Conservation (phyloP, 2,797 vertebrate genomes). For the Nothura maculosa region DNA sequence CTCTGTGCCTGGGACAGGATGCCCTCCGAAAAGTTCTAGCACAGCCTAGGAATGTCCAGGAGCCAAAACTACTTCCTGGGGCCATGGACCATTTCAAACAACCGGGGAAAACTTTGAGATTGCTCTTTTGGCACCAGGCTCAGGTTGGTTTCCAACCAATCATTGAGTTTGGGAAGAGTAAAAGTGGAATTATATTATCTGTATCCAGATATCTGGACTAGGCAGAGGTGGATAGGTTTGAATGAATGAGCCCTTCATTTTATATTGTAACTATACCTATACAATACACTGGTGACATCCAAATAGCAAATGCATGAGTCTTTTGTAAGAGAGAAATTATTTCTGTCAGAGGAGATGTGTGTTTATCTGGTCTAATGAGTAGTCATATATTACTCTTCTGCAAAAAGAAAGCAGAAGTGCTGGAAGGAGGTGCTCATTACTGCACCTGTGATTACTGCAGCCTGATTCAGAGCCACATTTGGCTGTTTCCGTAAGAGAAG, state of each 20-base stretch:
- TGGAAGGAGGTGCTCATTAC: not conserved
- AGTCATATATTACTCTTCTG: not conserved
- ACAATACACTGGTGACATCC: not conserved
- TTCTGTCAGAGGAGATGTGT: not conserved
- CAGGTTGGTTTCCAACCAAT: not conserved
- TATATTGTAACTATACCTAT: not conserved
- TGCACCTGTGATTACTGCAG: not conserved
- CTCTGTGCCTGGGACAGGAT: not conserved
- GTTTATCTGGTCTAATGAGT: not conserved
- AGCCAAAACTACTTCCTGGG: not conserved
- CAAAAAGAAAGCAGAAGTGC: not conserved
- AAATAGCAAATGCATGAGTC: not conserved
- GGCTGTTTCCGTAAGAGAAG: not conserved
- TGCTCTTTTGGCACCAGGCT: not conserved
- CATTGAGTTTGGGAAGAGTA: not conserved
- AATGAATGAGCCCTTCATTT: not conserved
- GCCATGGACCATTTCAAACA: not conserved
- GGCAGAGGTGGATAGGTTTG: not conserved
- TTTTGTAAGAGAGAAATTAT: not conserved
- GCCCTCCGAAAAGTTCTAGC: fast-evolving
- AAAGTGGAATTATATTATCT: not conserved
- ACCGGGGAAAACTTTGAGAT: not conserved
- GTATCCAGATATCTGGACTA: not conserved
- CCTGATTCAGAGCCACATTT: not conserved
- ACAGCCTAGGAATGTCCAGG: fast-evolving